phyloP scores from a whole-genome alignment of 2,113 vertebrate species.

The Phalacrocorax aristotelis region DNA sequence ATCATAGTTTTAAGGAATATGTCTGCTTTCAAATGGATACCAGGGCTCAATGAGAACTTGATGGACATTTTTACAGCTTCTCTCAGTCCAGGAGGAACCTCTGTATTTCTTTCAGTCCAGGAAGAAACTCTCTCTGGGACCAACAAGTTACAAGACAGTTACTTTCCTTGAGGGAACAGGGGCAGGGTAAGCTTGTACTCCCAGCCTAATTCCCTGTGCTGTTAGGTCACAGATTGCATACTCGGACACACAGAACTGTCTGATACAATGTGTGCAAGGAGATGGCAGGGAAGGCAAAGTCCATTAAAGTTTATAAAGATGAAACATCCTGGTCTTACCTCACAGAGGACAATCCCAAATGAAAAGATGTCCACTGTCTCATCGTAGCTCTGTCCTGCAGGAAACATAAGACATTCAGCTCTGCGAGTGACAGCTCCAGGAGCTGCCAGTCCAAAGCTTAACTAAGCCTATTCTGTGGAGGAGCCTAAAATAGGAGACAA shows the following conservation, averaged over 20 bases:
- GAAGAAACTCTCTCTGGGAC: background rate
- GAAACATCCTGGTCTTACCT: slow-evolving; percentile 78
- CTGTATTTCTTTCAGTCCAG: background rate
- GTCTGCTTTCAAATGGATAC: background rate
- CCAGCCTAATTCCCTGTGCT: background rate
- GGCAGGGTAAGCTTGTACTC: background rate
- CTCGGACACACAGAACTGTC: background rate
- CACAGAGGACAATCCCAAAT: slow-evolving; percentile 94
- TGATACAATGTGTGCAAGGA: background rate
- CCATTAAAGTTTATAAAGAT: background rate
- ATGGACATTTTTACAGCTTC: background rate
- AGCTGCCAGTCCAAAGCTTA: background rate
- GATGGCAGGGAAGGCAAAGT: background rate
- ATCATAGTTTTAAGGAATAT: background rate
- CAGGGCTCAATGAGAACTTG: background rate
- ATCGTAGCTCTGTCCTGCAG: slow-evolving; percentile 92
- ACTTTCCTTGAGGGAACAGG: background rate
- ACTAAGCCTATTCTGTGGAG: background rate
- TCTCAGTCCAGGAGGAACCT: background rate
- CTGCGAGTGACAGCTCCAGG: background rate
- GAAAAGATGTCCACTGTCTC: slow-evolving; percentile 98
- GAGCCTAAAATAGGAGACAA: background rate
- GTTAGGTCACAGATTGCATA: background rate
- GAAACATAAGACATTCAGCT: slow-evolving; percentile 13
- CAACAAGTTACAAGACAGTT: background rate